Evolutionary conservation across 2,113 vertebrate genomes (phyloP).

Genomic region (Eptesicus fuscus): DNA sequence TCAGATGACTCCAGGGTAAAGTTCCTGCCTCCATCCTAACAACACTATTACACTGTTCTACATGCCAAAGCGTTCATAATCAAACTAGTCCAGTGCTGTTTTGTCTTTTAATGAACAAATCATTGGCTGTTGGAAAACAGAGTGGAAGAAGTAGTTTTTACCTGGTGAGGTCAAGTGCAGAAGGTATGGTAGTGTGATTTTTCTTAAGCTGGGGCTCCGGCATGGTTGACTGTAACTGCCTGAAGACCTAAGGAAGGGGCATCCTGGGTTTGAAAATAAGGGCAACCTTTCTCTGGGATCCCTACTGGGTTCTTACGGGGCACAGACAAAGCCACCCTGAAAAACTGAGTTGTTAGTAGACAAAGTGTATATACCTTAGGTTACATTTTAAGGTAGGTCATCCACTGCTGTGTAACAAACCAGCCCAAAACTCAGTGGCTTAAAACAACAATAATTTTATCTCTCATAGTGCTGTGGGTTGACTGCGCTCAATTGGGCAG

Average conservation of each 20-base stretch:
- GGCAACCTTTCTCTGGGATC: background rate
- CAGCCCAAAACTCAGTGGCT: background rate
- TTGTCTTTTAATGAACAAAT: slow-evolving; percentile 28
- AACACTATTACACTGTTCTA: background rate
- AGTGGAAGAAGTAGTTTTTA: background rate
- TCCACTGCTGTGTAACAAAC: background rate
- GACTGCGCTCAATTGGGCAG: background rate
- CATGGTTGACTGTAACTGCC: background rate
- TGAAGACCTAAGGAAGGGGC: background rate
- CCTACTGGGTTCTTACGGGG: background rate
- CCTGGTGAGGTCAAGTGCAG: background rate
- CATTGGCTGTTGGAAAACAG: background rate
- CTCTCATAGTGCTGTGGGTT: background rate
- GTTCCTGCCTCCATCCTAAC: background rate
- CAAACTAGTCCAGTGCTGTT: background rate
- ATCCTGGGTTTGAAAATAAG: background rate
- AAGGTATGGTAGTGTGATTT: background rate
- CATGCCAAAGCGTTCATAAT: background rate
- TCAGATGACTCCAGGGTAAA: slow-evolving; percentile 47
- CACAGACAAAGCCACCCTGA: background rate
- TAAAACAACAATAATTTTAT: background rate
- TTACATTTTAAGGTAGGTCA: background rate
- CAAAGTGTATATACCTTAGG: background rate
- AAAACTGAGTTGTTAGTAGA: background rate
- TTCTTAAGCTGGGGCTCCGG: background rate